Conservation (phyloP, 2,888 invertebrate species). For the Cerastis leucographa region DNA sequence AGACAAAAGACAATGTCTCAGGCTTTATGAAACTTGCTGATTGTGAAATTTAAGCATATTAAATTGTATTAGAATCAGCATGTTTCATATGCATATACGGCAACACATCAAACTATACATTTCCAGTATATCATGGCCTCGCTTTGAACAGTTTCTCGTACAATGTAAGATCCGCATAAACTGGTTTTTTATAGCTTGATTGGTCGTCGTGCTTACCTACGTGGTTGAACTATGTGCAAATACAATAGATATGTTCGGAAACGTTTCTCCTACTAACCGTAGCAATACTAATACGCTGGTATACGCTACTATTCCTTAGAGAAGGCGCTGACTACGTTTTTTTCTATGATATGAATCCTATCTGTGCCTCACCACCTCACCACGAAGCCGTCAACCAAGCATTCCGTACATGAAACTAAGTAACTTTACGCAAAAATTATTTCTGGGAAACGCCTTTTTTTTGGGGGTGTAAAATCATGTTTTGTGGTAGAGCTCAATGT, state of each 20-base stretch:
- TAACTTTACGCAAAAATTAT: too few relatives aligned
- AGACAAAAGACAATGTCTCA: background rate
- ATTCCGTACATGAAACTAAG: too few relatives aligned
- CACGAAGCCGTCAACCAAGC: too few relatives aligned
- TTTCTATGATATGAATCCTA: background rate
- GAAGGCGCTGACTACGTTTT: conserved; percentile 2
- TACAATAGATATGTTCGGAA: background rate
- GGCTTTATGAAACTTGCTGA: conserved; percentile 11
- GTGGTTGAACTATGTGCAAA: background rate
- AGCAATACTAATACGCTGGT: background rate
- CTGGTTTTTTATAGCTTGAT: too few relatives aligned
- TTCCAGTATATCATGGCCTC: too few relatives aligned
- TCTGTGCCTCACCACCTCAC: too few relatives aligned
- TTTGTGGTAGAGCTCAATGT: too few relatives aligned
- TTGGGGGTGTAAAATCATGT: too few relatives aligned
- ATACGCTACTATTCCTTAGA: conserved; percentile 8
- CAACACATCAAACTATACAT: too few relatives aligned
- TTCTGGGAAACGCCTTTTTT: too few relatives aligned
- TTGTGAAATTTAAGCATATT: background rate
- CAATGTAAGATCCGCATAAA: too few relatives aligned
- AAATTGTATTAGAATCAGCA: background rate
- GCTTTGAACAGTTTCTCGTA: too few relatives aligned
- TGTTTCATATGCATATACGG: background rate
- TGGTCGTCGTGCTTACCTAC: background rate
- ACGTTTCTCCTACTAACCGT: background rate